Evolutionary conservation across 2,797 vertebrate genomes (phyloP).

Genomic region (Rhabdophis nuchalis): DNA sequence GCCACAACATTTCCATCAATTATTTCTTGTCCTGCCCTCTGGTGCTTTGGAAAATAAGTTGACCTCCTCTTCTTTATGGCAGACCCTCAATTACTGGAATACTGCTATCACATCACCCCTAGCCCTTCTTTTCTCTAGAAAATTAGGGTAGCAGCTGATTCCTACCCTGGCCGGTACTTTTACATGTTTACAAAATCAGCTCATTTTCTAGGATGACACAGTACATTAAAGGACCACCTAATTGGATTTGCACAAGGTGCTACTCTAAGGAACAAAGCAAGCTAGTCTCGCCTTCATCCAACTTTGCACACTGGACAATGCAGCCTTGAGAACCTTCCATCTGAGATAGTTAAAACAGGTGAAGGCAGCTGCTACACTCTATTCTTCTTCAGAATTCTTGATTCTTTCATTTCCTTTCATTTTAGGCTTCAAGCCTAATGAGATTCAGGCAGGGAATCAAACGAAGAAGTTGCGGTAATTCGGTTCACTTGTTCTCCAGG

Average conservation of each 20-base stretch:
- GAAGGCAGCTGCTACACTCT: not conserved
- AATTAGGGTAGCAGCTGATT: not conserved
- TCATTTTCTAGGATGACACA: not conserved
- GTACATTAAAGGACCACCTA: not conserved
- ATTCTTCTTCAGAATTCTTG: not conserved
- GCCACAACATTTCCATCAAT: too few relatives aligned
- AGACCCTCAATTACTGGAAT: not conserved
- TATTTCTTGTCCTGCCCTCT: not conserved
- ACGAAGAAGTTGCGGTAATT: not conserved
- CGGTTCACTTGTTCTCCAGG: not conserved
- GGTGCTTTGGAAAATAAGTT: not conserved
- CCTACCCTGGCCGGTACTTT: not conserved
- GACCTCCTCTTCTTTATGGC: not conserved
- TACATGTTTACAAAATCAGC: not conserved
- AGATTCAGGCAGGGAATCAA: not conserved
- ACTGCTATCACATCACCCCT: not conserved
- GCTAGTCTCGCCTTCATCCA: not conserved
- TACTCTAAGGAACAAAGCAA: not conserved
- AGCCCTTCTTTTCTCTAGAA: not conserved
- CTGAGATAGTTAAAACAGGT: not conserved
- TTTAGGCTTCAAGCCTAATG: not conserved
- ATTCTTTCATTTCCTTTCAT: not conserved
- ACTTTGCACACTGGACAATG: not conserved
- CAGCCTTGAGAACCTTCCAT: not conserved
- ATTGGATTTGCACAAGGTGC: not conserved